Conservation (phyloP, 2,888 invertebrate species). For the Ophion costatus region DNA sequence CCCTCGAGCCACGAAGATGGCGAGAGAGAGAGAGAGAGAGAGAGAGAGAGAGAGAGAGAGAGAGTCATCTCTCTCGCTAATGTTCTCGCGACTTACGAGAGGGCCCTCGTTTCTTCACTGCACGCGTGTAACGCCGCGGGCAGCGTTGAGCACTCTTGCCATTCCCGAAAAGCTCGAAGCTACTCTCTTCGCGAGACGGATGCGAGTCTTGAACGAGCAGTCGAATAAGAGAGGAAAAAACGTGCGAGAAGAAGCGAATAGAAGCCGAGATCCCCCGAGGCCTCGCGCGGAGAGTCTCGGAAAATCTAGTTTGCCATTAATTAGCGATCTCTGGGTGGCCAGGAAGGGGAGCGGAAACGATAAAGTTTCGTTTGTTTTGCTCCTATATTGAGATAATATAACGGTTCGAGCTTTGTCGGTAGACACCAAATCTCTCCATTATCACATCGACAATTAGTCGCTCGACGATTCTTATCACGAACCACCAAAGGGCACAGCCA, state of each 20-base stretch:
- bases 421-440: too few species aligned
- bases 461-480: neutral
- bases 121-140: conserved; percentile 17
- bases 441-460: too few species aligned
- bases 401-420: too few species aligned
- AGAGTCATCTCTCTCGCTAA: conserved; percentile 66
- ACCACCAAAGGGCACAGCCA: neutral
- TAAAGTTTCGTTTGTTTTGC: too few species aligned
- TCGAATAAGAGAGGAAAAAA: conserved; percentile 1
- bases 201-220: conserved; percentile 26
- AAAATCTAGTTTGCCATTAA: conserved; percentile 40
- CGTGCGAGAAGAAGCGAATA: conserved; percentile 33
- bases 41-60: too few species aligned
- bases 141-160: conserved; percentile 29
- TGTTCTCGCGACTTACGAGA: conserved; percentile 69
- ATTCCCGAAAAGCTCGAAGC: conserved; percentile 52
- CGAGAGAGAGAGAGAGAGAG: neutral
- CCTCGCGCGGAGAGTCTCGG: conserved; percentile 1
- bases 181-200: conserved; percentile 12
- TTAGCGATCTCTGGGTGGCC: conserved; percentile 9
- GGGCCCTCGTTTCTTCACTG: neutral
- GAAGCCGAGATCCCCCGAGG: neutral
- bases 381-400: too few species aligned
- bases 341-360: neutral
- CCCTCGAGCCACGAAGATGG: conserved; percentile 53